Evolutionary conservation across 2,888 invertebrate species (phyloP), one percentile per base, ranked within the genome.

Genomic region (Nebria salina): DNA sequence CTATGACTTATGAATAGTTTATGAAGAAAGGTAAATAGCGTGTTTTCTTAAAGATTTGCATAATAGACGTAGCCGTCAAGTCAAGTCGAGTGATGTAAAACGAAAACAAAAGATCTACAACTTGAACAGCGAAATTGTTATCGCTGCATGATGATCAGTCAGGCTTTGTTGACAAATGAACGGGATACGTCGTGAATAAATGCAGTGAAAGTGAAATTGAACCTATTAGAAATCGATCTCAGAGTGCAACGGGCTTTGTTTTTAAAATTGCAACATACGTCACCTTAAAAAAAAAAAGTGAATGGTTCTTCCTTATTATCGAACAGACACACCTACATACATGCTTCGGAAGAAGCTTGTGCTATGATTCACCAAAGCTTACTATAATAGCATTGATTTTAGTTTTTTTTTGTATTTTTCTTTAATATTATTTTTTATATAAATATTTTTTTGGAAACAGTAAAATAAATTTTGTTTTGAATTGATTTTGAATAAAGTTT

Each of bases 191-290:
- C 80, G 80, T 79, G 79, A 80, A 80, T 74, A 79, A 80, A 80
- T 80, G 72, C 75, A 75, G 80, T 80, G 80, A 80, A 80, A 80
- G 80, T 80, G 75, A 83, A 81, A 82, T 83, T 79, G 83, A 83
- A 83, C 82, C 82, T 83, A 83, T 83, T 83, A 83, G 83, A 83
- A 83, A 83, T 83, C 83, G 83, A 83, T 83, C 82, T 82, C 83
- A 82, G 83, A 82, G 82, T 82, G 82, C 82, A 83, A 82, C 75
- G 83, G 70, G 81, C 72, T 80, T 80, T 80, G 80, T 75, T 80
- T 80, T 77, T 68, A 54, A 54, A 11, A 54, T 54, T 54, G 8
- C 54, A 54, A 7, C 54, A 54, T 54, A 54, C 54, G 54, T 54
- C 54, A 54, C 13, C 68, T 13, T 20, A 20, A 20, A 20, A 65